Evolutionary conservation across 2,797 vertebrate genomes (phyloP).

Genomic region (Girardinus metallicus): DNA sequence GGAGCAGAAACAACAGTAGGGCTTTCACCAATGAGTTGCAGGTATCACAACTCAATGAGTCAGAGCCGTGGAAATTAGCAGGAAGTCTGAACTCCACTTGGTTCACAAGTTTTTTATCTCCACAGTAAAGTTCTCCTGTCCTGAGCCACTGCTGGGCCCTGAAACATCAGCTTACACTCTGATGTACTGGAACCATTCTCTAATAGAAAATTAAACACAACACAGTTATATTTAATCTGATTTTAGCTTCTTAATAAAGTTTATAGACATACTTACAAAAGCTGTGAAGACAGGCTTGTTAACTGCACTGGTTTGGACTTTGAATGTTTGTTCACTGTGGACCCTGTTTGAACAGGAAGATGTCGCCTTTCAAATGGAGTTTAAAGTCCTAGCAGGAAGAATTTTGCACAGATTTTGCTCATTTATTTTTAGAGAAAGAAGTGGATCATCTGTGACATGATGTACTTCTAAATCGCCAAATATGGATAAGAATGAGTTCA

Average conservation of each 20-base stretch:
- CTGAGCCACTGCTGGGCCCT: not conserved
- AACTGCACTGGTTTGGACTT: constrained; percentile 43
- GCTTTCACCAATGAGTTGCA: not conserved
- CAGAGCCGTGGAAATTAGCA: not conserved
- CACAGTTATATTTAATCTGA: not conserved
- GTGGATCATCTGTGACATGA: not conserved
- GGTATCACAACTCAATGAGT: not conserved
- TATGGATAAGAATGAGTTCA: not conserved
- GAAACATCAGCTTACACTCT: not conserved
- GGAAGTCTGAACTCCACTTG: not conserved
- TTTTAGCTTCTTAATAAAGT: constrained; percentile 10
- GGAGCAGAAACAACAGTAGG: not conserved
- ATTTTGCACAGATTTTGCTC: not conserved
- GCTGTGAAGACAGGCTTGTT: constrained; percentile 24
- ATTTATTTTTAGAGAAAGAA: not conserved
- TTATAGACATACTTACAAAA: constrained; percentile 52
- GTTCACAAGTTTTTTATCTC: not conserved
- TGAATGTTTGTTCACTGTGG: constrained; percentile 25
- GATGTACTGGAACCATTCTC: not conserved
- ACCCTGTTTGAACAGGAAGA: constrained; percentile 48
- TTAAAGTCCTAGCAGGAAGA: constrained; percentile 41
- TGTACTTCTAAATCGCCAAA: not conserved
- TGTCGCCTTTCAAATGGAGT: constrained; percentile 32
- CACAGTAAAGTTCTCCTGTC: not conserved
- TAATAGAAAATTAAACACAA: not conserved